Base-by-base conservation (phyloP, 2,888 invertebrate species). In the Bombyx huttoni region DNA sequence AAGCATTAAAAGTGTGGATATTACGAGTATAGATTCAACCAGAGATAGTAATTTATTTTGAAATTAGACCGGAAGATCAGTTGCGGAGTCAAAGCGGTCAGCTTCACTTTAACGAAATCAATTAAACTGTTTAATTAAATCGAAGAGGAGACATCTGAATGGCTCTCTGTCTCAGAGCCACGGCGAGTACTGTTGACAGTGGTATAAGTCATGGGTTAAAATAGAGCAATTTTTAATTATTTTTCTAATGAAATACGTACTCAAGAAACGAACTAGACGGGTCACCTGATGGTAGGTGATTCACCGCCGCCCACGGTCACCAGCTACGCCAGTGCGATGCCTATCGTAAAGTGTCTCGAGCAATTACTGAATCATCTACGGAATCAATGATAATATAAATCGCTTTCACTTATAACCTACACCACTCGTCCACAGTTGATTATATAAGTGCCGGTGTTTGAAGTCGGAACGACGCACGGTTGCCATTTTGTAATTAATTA, bases 61-160 rank as follows among this genome's bases (percentile, higher is more conserved):
- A 40, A 55, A 50, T 57, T 56, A 55, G 54, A 55, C 55, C 60
- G 56, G 52, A 52, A 51, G 49, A 40, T 12, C 40, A 40, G 40
- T 40, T 40, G 9, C 40, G 12, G 40, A 12, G 40, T 40, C 2
- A 40, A 40, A 5, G 12, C 40, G 40, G 40, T 40, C 2, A 10
- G 40, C 8, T 50, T 58, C 57, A 40, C 9, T 40, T 12, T 40
- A 40, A 40, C 40, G 56, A 63, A 58, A 65, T 73, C 65, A 65
- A 73, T 73, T 75, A 66, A 69, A 70, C 67, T 67, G 65, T 73
- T 73, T 71, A 72, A 75, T 75, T 73, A 70, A 66, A 73, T 66
- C 71, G 68, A 60, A 64, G 57, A 62, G 59, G 59, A 54, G 63
- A 60, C 56, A 59, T 60, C 57, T 54, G 56, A 56, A 52, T 54